These are phyloP conservation scores for Deilephila elpenor DNA, from an alignment of 2,888 invertebrate species.

Conservation along the genomic window DNA sequence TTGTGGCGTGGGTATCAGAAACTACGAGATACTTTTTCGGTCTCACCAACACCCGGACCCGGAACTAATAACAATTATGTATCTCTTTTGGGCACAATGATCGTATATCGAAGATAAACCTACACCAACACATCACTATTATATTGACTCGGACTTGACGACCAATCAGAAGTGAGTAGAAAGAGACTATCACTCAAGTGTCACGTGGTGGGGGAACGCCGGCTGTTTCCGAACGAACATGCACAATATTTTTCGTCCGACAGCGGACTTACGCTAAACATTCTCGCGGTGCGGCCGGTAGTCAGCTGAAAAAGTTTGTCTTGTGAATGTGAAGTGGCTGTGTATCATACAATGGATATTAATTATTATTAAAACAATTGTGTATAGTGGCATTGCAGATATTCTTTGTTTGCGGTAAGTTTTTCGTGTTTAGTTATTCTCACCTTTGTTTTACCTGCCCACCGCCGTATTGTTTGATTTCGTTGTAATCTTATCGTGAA, in stretches of 20 bases:
- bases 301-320: slow-evolving; percentile 45
- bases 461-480: slow-evolving; percentile 61
- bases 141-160: slow-evolving; percentile 28
- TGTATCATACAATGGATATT: slow-evolving; percentile 75
- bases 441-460: slow-evolving; percentile 51
- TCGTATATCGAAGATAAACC: slow-evolving; percentile 34
- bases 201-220: slow-evolving; percentile 58
- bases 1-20: too few species aligned
- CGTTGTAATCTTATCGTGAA: slow-evolving; percentile 58
- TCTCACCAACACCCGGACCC: too few species aligned
- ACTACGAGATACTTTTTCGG: too few species aligned
- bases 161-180: slow-evolving; percentile 45
- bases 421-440: slow-evolving; percentile 42
- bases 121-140: neutral
- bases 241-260: slow-evolving; percentile 43
- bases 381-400: slow-evolving; percentile 55
- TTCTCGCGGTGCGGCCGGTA: slow-evolving; percentile 58
- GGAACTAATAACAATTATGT: too few species aligned
- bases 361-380: slow-evolving; percentile 52
- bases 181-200: slow-evolving; percentile 34
- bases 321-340: slow-evolving; percentile 72
- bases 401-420: slow-evolving; percentile 62
- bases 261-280: slow-evolving; percentile 49
- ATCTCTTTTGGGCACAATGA: too few species aligned
- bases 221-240: slow-evolving; percentile 52